These are phyloP conservation scores for Heliocidaris erythrogramma DNA, from an alignment of 35 echinoderm and acorn worm species.

Conservation along the genomic window DNA sequence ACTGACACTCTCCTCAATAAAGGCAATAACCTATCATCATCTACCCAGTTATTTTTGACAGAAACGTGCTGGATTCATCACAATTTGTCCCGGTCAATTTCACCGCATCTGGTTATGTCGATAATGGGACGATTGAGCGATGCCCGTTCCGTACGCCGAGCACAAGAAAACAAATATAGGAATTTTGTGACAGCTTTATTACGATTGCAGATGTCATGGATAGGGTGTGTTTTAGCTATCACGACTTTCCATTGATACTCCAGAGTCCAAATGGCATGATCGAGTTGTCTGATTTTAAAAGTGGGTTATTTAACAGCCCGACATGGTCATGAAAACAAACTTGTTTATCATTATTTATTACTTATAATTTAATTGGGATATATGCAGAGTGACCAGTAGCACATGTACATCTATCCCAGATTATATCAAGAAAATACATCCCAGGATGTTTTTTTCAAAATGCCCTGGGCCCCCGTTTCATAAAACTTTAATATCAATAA, in stretches of 20 bases:
- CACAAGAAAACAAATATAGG: conserved; percentile 23
- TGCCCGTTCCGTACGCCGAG: not conserved
- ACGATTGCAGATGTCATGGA: conserved; percentile 16
- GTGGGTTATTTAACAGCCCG: no score
- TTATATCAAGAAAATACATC: no score
- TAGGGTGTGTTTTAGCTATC: not conserved
- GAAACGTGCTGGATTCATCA: not conserved
- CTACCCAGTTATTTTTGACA: not conserved
- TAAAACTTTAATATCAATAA: no score
- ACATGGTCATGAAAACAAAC: no score
- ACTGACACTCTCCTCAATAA: not conserved
- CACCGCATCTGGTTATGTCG: not conserved
- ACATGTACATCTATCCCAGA: no score
- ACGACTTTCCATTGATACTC: not conserved
- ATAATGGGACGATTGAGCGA: not conserved
- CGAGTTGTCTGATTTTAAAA: not conserved
- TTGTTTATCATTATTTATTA: no score
- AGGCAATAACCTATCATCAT: not conserved
- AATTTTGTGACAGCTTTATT: conserved; percentile 23
- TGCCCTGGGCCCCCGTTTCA: no score
- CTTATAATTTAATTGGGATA: no score
- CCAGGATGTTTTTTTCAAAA: no score
- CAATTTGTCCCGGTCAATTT: conserved; percentile 27
- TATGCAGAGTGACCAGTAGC: no score
- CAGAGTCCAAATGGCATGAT: not conserved